These are phyloP conservation scores for Elegia similella DNA, from an alignment of 2,888 invertebrate species.

Conservation along the genomic window DNA sequence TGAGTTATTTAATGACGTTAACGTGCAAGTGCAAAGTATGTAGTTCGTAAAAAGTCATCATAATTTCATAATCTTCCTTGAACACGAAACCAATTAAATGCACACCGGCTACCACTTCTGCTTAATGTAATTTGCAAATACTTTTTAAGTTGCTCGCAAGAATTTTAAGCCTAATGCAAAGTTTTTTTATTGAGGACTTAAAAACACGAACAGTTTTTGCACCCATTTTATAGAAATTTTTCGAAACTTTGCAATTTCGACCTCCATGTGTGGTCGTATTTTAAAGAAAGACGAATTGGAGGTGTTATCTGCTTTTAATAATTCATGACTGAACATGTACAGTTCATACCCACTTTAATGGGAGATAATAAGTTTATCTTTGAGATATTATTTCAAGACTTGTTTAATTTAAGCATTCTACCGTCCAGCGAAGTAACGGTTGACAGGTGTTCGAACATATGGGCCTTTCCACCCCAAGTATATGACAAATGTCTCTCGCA, in stretches of 20 bases:
- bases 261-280: background rate
- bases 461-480: slow-evolving; percentile 7
- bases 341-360: background rate
- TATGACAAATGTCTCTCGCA: slow-evolving; percentile 13
- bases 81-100: slow-evolving; percentile 11
- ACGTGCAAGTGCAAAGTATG: slow-evolving; percentile 7
- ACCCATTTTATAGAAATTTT: background rate
- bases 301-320: no score
- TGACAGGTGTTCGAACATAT: slow-evolving; percentile 14
- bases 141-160: slow-evolving; percentile 8
- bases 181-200: background rate
- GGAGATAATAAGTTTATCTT: background rate
- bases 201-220: background rate
- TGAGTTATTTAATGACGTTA: background rate
- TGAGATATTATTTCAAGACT: background rate
- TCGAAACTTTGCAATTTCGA: background rate
- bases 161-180: slow-evolving; percentile 33
- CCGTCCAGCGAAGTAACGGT: slow-evolving; percentile 6
- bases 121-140: slow-evolving; percentile 8
- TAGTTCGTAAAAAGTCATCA: slow-evolving; percentile 7
- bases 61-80: slow-evolving; percentile 14
- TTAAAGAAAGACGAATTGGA: background rate
- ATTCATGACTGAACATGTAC: background rate
- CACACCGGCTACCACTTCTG: slow-evolving; percentile 7
- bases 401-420: background rate